phyloP scores from a whole-genome alignment of 2,113 vertebrate species.

The Hyperoodon ampullatus region DNA sequence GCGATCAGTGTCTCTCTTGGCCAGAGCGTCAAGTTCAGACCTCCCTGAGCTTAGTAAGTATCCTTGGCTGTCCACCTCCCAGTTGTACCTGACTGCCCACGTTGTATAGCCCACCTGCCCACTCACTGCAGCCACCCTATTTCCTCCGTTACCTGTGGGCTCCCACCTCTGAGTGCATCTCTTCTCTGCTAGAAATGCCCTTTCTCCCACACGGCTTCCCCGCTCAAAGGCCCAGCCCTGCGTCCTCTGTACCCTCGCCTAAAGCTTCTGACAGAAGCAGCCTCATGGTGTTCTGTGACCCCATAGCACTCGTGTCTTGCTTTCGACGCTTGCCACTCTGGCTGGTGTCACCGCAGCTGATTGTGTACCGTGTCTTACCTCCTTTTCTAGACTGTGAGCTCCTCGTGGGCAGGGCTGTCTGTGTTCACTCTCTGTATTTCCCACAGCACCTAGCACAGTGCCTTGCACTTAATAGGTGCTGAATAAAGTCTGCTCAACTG shows the following conservation, averaged over 20 bases:
- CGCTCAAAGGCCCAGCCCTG: neutral
- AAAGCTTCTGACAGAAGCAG: neutral
- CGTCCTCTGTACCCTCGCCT: neutral
- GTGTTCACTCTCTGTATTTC: slow-evolving; percentile 55
- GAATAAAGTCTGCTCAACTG: slow-evolving; percentile 73
- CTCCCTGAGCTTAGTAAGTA: neutral
- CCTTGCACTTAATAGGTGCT: slow-evolving; percentile 75
- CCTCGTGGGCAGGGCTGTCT: slow-evolving; percentile 75
- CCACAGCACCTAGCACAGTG: slow-evolving; percentile 67
- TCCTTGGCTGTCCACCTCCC: neutral
- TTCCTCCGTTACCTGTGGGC: neutral
- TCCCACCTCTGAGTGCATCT: neutral
- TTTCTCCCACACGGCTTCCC: neutral
- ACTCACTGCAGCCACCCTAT: neutral
- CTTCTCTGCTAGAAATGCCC: neutral
- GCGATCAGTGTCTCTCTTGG: neutral
- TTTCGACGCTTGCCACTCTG: neutral
- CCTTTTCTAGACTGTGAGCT: slow-evolving; percentile 78
- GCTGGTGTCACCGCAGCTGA: neutral
- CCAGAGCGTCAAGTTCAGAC: neutral
- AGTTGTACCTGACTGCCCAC: neutral
- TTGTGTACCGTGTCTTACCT: slow-evolving; percentile 41
- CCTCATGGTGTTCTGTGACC: neutral
- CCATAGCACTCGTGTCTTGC: neutral
- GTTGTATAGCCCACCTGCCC: neutral